These are phyloP conservation scores for Lophura nycthemera DNA, from an alignment of 2,113 vertebrate genomes.

Conservation along the genomic window DNA sequence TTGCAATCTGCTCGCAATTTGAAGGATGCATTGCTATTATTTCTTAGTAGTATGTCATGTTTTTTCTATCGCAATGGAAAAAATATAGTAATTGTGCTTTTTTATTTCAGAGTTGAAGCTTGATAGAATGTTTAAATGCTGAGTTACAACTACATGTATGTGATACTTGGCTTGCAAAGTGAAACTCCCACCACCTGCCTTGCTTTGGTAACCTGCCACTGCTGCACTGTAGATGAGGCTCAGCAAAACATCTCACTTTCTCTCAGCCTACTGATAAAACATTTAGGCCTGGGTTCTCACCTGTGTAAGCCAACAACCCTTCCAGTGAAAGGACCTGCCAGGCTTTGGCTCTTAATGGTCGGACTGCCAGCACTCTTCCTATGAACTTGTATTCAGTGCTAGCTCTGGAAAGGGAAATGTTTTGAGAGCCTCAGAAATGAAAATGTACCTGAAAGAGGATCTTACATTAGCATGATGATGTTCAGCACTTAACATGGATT, in stretches of 20 bases:
- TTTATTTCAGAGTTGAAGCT: conserved; percentile 50
- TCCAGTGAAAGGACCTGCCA: neutral
- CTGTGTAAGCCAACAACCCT: conserved; percentile 34
- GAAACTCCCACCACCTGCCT: conserved; percentile 34
- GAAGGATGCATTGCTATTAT: conserved; percentile 46
- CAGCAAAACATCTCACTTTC: conserved; percentile 11
- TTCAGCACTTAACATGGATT: neutral
- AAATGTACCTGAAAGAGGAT: neutral
- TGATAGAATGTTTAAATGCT: neutral
- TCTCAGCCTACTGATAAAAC: conserved; percentile 34
- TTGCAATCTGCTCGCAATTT: conserved; percentile 42
- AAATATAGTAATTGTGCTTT: conserved; percentile 50
- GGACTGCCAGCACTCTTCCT: neutral
- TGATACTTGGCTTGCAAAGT: conserved; percentile 57
- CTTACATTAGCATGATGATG: neutral
- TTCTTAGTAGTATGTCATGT: conserved; percentile 18
- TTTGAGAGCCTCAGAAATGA: neutral
- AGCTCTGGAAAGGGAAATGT: neutral
- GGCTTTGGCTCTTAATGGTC: neutral
- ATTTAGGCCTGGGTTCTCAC: conserved; percentile 32
- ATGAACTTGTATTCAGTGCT: neutral
- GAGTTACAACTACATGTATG: conserved; percentile 44
- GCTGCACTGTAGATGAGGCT: conserved; percentile 41
- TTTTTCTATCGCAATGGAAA: conserved; percentile 24
- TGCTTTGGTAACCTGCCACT: conserved; percentile 30